phyloP scores from a whole-genome alignment of 2,113 vertebrate genomes.

The Indri indri region DNA sequence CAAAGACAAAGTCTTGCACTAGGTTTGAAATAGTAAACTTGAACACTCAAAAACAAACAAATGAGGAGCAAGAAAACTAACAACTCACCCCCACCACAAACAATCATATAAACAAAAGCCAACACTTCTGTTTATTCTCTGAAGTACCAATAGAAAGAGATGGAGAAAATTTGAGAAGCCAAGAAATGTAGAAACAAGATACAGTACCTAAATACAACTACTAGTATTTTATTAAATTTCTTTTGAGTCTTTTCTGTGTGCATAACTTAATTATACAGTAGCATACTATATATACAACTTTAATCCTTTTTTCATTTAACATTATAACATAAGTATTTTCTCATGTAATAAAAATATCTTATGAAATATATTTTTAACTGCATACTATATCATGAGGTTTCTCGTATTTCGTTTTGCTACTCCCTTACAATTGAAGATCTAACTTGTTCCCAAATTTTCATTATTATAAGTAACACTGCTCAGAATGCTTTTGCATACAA shows the following conservation, averaged over 20 bases:
- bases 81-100: not conserved
- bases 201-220: not conserved
- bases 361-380: not conserved
- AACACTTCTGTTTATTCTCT: not conserved
- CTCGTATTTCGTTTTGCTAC: slow-evolving; percentile 41
- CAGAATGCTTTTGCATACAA: not conserved
- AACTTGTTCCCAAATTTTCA: slow-evolving; percentile 34
- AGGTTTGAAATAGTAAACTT: not conserved
- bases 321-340: not conserved
- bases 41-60: not conserved
- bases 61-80: not conserved
- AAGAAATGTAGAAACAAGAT: not conserved
- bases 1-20: not conserved
- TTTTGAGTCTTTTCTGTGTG: not conserved
- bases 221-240: not conserved
- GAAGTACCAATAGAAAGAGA: not conserved
- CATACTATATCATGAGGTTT: not conserved
- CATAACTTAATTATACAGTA: not conserved
- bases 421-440: not conserved
- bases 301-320: not conserved
- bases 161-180: not conserved
- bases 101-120: not conserved
- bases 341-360: slow-evolving; percentile 24
- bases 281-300: not conserved
- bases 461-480: slow-evolving; percentile 2